These are phyloP conservation scores for Girardia tigrina DNA, from an alignment of 2,888 invertebrate genomes.

Conservation along the genomic window DNA sequence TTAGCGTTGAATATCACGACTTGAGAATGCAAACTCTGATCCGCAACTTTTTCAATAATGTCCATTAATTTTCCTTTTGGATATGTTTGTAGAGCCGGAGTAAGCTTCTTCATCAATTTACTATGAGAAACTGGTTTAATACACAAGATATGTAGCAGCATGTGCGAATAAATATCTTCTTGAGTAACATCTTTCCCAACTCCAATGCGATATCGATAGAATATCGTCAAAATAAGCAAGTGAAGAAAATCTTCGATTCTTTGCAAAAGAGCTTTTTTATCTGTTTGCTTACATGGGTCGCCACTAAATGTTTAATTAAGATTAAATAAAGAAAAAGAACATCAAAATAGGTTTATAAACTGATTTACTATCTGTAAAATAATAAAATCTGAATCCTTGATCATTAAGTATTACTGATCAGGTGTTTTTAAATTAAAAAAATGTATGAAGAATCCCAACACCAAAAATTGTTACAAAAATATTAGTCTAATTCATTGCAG, in stretches of 20 bases:
- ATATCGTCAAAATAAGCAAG: neutral
- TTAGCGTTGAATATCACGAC: neutral
- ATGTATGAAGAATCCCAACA: too few species aligned
- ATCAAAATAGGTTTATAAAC: too few species aligned
- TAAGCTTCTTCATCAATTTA: neutral
- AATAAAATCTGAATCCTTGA: too few species aligned
- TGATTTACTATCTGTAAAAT: too few species aligned
- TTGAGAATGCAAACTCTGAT: neutral
- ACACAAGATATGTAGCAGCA: neutral
- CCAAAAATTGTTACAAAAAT: too few species aligned
- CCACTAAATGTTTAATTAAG: too few species aligned
- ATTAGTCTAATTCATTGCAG: too few species aligned
- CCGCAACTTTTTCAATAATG: neutral
- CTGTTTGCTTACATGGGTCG: neutral
- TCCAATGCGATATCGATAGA: neutral
- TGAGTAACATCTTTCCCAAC: neutral
- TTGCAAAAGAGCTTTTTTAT: neutral
- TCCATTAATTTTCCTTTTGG: neutral
- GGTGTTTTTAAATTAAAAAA: too few species aligned
- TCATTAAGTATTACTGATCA: too few species aligned
- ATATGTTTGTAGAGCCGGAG: neutral
- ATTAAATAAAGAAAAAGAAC: too few species aligned
- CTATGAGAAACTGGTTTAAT: neutral
- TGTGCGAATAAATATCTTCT: neutral
- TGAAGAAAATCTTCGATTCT: neutral